Conservation (phyloP, 2,797 vertebrate genomes). For the Podargus strigoides region DNA sequence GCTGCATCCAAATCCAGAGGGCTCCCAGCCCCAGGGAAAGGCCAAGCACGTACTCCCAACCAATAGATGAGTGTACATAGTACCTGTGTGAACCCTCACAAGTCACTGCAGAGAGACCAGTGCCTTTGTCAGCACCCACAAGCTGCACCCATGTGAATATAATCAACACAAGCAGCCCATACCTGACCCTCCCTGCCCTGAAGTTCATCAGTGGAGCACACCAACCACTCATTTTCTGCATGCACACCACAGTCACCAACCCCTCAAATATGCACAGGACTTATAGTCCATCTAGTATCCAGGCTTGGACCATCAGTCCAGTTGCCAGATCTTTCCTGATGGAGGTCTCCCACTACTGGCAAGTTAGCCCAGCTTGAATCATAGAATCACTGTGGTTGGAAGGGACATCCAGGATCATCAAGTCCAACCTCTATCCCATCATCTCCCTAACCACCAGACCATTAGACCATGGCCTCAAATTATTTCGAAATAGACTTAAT, state of each 20-base stretch:
- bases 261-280: rapidly evolving
- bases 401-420: too few species aligned
- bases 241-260: too few species aligned
- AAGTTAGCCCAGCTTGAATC: neutral
- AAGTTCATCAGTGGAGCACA: neutral
- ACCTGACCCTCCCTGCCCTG: neutral
- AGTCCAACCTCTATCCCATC: too few species aligned
- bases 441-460: too few species aligned
- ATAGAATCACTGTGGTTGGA: too few species aligned
- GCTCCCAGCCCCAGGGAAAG: neutral
- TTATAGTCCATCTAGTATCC: neutral
- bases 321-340: neutral
- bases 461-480: too few species aligned
- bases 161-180: neutral
- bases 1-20: neutral
- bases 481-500: too few species aligned
- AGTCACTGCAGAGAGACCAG: neutral
- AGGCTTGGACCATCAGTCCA: neutral
- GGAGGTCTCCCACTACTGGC: neutral
- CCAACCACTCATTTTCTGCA: too few species aligned
- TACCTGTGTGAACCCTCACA: neutral
- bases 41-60: neutral
- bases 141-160: neutral
- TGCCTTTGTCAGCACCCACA: neutral
- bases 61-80: neutral